Evolutionary conservation across 2,888 invertebrate species (phyloP), one percentile per base, ranked within the genome.

Genomic region (Hymenopus coronatus): DNA sequence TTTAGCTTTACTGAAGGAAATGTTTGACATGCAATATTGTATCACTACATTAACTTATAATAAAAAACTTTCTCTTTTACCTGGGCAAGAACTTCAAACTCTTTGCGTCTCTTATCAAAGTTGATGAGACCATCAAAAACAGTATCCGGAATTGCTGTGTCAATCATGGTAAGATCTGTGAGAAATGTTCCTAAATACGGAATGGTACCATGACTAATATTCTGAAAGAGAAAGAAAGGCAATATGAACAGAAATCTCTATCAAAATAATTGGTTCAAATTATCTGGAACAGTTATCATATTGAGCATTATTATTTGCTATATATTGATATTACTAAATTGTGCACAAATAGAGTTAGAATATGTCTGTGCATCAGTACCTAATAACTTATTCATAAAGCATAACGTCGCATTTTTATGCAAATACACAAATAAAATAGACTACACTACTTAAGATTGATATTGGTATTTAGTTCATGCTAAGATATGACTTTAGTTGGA

Each of bases 81-180:
- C 93, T 95, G 98, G 14, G 99, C 99, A 90, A 99, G 95, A 33
- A 99, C 98, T 94, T 99, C 99, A 93, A 99, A 99, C 93, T 99
- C 99, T 94, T 99, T 99, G 90, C 99, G 95, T 89, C 98, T 96
- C 93, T 99, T 99, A 93, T 99, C 99, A 93, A 99, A 99, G 94
- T 99, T 99, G 87, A 99, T 98, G 86, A 99, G 94, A 85, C 97
- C 97, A 90, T 97, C 97, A 84, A 96, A 95, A 28, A 93, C 92
- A 93, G 96, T 96, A 92, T 98, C 98, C 0, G 98, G 97, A 92
- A 97, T 98, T 81, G 99, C 99, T 25, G 99, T 98, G 94, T 99
- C 99, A 92, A 99, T 98, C 98, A 99, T 99, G 1, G 99, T 99
- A 91, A 99, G 95, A 94, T 99, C 99, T 3, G 99, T 99, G 89